Percentiles rank a stretch among this genome's conserved stretches.
These are phyloP conservation scores for Lasioglossum albipes DNA, from an alignment of 1,140 invertebrate species.

Conservation along the genomic window DNA sequence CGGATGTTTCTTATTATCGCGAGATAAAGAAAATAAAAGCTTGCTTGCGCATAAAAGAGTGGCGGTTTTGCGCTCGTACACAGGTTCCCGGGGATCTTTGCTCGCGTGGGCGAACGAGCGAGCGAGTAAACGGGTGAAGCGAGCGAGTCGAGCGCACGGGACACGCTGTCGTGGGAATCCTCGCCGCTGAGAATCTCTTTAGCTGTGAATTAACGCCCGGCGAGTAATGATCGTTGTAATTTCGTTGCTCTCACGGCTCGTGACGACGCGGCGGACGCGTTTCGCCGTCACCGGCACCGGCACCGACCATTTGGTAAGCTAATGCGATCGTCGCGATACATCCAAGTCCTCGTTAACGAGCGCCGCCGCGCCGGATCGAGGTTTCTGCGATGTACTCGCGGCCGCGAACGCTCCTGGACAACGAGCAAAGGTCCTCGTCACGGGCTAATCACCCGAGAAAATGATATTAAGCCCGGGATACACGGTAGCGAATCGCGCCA, in stretches of 20 bases:
- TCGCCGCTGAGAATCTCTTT: constrained; percentile 55
- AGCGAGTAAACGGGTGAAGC: not conserved
- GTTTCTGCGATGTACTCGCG: not conserved
- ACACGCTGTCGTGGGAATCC: constrained; percentile 59
- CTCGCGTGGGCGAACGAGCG: constrained; percentile 34
- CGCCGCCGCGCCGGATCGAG: not conserved
- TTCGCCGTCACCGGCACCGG: constrained; percentile 19
- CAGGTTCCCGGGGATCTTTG: constrained; percentile 7
- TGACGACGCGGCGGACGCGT: constrained; percentile 20
- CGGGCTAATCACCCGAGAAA: not conserved
- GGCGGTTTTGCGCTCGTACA: constrained; percentile 28
- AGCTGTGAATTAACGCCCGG: constrained; percentile 56
- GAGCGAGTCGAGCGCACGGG: constrained; percentile 27
- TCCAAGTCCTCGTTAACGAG: constrained; percentile 44
- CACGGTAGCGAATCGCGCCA: not conserved
- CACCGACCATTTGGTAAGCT: constrained; percentile 56
- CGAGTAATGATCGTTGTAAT: constrained; percentile 59
- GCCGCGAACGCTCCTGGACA: not conserved
- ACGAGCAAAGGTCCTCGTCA: no score
- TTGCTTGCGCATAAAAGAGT: constrained; percentile 13
- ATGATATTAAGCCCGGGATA: not conserved
- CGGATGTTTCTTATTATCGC: constrained; percentile 40
- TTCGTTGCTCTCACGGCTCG: constrained; percentile 60
- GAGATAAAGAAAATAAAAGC: constrained; percentile 46
- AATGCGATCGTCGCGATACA: constrained; percentile 50